Base-by-base conservation (phyloP, 2,797 vertebrate species). In the Octomys mimax region DNA sequence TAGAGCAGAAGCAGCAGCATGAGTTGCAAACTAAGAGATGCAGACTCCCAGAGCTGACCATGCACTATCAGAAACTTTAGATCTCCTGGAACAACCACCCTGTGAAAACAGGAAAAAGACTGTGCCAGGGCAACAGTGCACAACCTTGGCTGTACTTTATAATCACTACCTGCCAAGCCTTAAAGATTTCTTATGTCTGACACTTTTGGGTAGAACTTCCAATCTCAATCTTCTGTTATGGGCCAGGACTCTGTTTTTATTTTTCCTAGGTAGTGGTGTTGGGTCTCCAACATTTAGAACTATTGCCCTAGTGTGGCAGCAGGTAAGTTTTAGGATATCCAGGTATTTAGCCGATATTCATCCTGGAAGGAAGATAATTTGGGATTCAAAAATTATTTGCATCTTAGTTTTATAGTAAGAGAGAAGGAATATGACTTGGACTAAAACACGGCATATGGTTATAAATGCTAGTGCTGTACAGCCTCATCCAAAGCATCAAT, bases 371-470 rank as follows among this genome's bases (percentile, higher is more conserved):
- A 83, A 18, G 84, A 84, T 84, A 93, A 80, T 92, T 79, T 94
- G 14, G n/a, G 93, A 91, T 89, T 94, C 86, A 92, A 87, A 95
- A 81, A 46, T 81, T 52, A 28, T 94, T 96, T 91, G 31, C 84
- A 19, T 91, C n/a, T 46, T 26, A 79, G 4, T 93, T 97, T 96
- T 97, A 87, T 28, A 87, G 84, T 94, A 89, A 24, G 31, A 18
- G 64, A 96, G 46, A 95, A 71, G n/a, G 89, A 88, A 96, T 97
- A 96, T 86, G 52, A 86, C 84, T 95, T 95, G 88, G 62, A 80
- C 86, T 96, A 80, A 96, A 95, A 92, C 71, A 84, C 28, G 92
- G 83, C 88, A 93, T 97, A 96, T 92, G 84, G 61, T 94, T 95
- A 81, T 93, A 97, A 97, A 96, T 77, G 39, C 90, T 95, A 75